A percentile compares a stretch with the other conserved stretches of the same genome.
Conservation (phyloP, 1,140 invertebrate species). For the Homalodisca vitripennis region DNA sequence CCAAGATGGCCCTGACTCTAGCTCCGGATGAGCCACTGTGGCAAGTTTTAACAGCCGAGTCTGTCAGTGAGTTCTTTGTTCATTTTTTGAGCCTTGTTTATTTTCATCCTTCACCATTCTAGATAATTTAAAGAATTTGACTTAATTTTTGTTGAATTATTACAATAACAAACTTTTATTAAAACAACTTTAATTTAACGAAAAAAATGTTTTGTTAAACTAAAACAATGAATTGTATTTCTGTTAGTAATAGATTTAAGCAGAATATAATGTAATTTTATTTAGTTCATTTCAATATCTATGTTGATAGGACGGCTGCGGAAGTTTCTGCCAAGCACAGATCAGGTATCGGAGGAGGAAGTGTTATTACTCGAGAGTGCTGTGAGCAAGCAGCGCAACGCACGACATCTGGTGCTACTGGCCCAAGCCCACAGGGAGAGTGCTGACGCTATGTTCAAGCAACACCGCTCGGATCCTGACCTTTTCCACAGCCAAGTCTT, state of each 20-base stretch:
- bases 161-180: not conserved
- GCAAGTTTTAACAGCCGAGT: not conserved
- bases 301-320: not conserved
- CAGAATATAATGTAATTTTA: not conserved
- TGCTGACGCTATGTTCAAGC: not conserved
- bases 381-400: not conserved
- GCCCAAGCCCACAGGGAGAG: not conserved
- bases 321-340: not conserved
- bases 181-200: not conserved
- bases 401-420: not conserved
- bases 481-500: conserved; percentile 4
- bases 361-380: not conserved
- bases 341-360: not conserved
- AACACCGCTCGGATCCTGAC: not conserved
- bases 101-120: too few relatives aligned
- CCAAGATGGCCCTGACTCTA: not conserved
- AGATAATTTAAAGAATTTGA: not conserved
- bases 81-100: too few relatives aligned
- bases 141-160: not conserved
- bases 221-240: not conserved
- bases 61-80: not conserved
- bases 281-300: not conserved
- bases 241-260: not conserved
- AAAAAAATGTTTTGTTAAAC: not conserved
- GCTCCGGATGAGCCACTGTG: not conserved